Base-by-base conservation (phyloP, 35 echinoderm and acorn worm genomes). In the Lytechinus pictus region DNA sequence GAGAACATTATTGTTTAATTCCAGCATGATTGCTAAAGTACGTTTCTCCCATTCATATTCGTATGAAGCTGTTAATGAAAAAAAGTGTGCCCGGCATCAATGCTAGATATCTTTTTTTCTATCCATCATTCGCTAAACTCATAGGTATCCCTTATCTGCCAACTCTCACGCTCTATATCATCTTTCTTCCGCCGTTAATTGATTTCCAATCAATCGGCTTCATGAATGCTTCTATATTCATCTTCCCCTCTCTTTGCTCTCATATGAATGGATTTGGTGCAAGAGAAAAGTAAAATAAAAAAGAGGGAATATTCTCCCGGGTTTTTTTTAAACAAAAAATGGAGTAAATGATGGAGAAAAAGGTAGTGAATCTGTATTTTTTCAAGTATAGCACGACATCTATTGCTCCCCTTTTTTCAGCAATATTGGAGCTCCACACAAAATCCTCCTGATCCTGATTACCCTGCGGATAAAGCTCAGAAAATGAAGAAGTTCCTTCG, bases 401-500 rank as follows among this genome's bases (percentile, higher is more conserved):
- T 93, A 93, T 93, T 93, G 92, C 92, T 93, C 92, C 55, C 92
- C 92, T 93, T 93, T 27, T 93, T 93, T 93, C 92, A 93, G 92
- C 92, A 93, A 93, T 93, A 53, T 93, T 93, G 92, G 92, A 93
- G 92, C 92, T 93, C 92, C 54, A 93, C 92, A 16, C 92, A 93
- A 93, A 93, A 93, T 57, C 92, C 92, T 27, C 92, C 92, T 27
- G 92, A 93, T 54, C 55, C 27, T 10, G 92, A 93, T 93, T 93
- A 93, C 28, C 92, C 92, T 16, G 92, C 92, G 53, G 92, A 93
- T 19, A 93, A 93, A 93, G 92, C 92, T 53, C 92, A 93, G 92
- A 93, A 93, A 93, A 93, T 93, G 92, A 93, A 93, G 92, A 93
- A 93, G 92, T 93, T 93, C 92, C 92, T 93, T 21, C 92, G 92